Conservation (phyloP, 2,113 vertebrate species). For the Hystrix cristata region DNA sequence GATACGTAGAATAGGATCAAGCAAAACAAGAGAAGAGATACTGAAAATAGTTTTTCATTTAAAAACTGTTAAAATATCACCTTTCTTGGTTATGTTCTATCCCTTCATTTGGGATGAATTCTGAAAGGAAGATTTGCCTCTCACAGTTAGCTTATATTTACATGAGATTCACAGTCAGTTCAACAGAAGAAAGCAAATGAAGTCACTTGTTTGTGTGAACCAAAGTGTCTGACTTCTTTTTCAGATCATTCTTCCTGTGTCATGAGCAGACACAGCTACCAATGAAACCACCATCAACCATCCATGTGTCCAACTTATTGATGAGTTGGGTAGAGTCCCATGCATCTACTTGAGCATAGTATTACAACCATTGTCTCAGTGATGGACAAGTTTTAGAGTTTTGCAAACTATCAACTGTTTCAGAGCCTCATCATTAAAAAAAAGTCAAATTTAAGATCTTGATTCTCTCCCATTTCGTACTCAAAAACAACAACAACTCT, state of each 20-base stretch:
- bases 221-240: conserved; percentile 6
- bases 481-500: background rate
- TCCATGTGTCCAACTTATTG: background rate
- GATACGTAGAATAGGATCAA: background rate
- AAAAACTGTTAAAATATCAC: background rate
- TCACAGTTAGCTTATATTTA: background rate
- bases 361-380: background rate
- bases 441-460: background rate
- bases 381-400: background rate
- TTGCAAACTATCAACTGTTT: background rate
- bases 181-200: background rate
- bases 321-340: background rate
- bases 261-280: background rate
- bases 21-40: background rate
- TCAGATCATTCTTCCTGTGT: background rate
- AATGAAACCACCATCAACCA: background rate
- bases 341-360: background rate
- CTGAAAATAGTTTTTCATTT: background rate
- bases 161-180: background rate
- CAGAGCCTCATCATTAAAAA: background rate
- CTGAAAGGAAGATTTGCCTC: background rate
- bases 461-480: background rate
- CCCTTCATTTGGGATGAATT: background rate
- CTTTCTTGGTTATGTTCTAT: background rate
- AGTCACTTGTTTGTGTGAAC: background rate